Evolutionary conservation across 2,113 vertebrate genomes (phyloP).

Genomic region (Alces alces): DNA sequence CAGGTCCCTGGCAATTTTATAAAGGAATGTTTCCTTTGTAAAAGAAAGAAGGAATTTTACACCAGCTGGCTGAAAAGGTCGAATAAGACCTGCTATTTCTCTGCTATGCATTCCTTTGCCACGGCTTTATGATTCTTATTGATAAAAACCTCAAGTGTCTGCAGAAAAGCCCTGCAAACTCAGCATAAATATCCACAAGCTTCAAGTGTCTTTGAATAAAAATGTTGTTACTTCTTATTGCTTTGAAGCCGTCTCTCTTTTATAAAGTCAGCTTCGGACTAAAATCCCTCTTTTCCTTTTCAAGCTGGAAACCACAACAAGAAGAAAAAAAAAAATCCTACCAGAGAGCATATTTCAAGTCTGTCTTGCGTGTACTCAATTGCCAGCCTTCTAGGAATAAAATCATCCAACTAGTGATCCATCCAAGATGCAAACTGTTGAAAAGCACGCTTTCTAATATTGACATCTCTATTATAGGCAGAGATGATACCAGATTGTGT

Average conservation of each 20-base stretch:
- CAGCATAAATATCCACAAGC: background rate
- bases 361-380: background rate
- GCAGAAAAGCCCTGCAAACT: background rate
- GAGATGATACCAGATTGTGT: background rate
- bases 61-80: background rate
- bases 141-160: conserved; percentile 17
- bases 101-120: background rate
- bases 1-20: background rate
- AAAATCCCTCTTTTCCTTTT: conserved; percentile 1
- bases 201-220: conserved; percentile 20
- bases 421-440: background rate
- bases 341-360: background rate
- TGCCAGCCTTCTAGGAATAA: conserved; percentile 5
- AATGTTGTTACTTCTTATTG: background rate
- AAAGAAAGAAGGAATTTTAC: background rate
- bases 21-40: background rate
- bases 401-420: conserved; percentile 20
- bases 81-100: conserved; percentile 14
- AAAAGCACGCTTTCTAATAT: background rate
- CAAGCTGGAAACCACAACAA: background rate
- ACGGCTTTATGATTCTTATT: background rate
- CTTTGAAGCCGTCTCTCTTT: background rate
- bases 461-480: conserved; percentile 40
- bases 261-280: background rate
- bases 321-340: background rate